Evolutionary conservation across 2,113 vertebrate species (phyloP).

Genomic region (Pedionomus torquatus): DNA sequence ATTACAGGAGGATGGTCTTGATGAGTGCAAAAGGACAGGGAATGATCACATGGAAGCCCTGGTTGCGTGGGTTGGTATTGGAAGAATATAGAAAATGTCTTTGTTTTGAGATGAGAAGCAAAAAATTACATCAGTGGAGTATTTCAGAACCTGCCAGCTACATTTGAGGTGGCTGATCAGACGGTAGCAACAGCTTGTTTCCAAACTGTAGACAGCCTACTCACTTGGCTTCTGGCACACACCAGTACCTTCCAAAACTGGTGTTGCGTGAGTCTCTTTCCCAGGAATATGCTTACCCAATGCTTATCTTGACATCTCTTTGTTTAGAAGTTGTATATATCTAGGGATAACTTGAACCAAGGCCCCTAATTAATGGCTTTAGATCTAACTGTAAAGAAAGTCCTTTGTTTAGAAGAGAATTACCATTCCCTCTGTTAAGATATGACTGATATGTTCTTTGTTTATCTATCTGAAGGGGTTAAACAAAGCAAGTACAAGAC

Average conservation of each 20-base stretch:
- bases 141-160: background rate
- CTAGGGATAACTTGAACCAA: background rate
- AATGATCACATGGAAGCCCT: background rate
- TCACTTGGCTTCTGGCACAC: background rate
- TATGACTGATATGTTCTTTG: accelerated
- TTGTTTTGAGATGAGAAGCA: background rate
- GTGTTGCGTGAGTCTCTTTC: background rate
- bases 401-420: background rate
- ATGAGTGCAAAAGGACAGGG: background rate
- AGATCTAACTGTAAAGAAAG: background rate
- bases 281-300: background rate
- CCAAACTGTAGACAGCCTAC: background rate
- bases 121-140: background rate
- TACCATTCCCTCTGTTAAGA: background rate
- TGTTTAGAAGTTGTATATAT: background rate
- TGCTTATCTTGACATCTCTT: background rate
- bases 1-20: background rate
- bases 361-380: background rate
- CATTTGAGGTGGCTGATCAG: background rate
- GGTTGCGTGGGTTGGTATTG: background rate
- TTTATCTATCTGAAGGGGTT: conserved; percentile 18
- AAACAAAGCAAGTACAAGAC: background rate
- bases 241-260: background rate
- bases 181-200: background rate
- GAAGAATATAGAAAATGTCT: background rate